Percentiles rank a stretch among this genome's conserved stretches.
Evolutionary conservation across 2,797 vertebrate genomes (phyloP).

Genomic region (Schizothorax lantsangensis): DNA sequence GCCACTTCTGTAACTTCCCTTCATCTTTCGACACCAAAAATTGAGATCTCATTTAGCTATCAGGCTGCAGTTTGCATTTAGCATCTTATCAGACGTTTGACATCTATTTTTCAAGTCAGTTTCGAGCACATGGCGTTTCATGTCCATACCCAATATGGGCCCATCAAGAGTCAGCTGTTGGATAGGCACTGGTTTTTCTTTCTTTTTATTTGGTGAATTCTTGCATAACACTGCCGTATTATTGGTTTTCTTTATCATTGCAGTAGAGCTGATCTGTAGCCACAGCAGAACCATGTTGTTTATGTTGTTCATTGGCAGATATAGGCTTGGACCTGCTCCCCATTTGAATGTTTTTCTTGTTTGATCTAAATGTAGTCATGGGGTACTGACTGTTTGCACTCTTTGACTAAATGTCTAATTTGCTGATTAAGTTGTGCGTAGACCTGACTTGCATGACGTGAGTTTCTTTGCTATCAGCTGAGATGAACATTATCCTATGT

Average conservation of each 20-base stretch:
- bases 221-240: neutral
- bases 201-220: neutral
- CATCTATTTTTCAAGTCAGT: neutral
- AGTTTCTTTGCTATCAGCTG: constrained; percentile 30
- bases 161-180: neutral
- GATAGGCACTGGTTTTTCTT: neutral
- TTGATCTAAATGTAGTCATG: constrained; percentile 9
- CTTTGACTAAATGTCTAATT: constrained; percentile 7
- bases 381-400: constrained; percentile 5
- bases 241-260: constrained; percentile 13
- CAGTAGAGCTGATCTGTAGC: constrained; percentile 31
- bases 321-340: constrained; percentile 46
- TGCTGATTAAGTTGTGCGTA: constrained; percentile 4
- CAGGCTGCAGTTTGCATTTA: neutral
- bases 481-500: neutral
- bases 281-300: constrained; percentile 27
- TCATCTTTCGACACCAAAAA: constrained; percentile 1
- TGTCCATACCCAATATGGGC: neutral
- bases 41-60: constrained; percentile 8
- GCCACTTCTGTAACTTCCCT: neutral
- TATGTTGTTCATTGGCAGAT: constrained; percentile 36
- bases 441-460: neutral
- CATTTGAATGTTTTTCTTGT: constrained; percentile 23
- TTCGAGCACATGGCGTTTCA: neutral
- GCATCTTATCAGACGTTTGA: neutral